Evolutionary conservation across 2,113 vertebrate genomes (phyloP).

Genomic region (Nibea albiflora): DNA sequence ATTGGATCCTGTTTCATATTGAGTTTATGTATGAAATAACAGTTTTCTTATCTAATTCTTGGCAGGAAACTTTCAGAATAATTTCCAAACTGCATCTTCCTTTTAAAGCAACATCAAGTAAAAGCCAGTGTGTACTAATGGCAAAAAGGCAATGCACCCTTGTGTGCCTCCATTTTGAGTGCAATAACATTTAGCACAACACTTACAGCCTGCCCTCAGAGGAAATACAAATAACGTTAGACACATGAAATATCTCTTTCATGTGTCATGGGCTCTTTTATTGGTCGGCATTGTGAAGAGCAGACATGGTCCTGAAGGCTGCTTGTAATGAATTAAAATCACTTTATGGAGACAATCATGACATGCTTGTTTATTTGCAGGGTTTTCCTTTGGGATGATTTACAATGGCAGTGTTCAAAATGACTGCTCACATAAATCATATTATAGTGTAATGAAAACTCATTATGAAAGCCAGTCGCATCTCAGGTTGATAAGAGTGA

Average conservation of each 20-base stretch:
- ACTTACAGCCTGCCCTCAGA: background rate
- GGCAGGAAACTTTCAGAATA: too few species aligned
- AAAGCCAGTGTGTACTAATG: background rate
- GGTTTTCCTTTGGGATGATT: conserved; percentile 62
- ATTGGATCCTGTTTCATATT: too few species aligned
- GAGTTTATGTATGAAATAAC: too few species aligned
- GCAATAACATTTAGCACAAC: background rate
- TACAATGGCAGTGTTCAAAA: conserved; percentile 55
- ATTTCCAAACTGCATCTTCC: background rate
- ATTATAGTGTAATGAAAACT: conserved; percentile 53
- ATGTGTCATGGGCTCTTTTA: conserved; percentile 17
- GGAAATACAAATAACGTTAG: conserved; percentile 12
- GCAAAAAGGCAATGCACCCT: background rate
- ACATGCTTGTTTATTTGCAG: conserved; percentile 53
- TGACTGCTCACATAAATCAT: conserved; percentile 65
- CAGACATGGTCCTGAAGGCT: background rate
- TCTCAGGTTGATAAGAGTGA: conserved; percentile 44
- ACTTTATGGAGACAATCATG: conserved; percentile 52
- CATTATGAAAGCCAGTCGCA: conserved; percentile 49
- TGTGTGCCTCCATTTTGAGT: background rate
- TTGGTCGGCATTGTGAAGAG: conserved; percentile 12
- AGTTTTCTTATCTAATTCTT: too few species aligned
- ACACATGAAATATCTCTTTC: background rate
- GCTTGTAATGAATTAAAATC: conserved; percentile 60
- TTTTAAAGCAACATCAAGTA: background rate